These are phyloP conservation scores for Chloroceryle amazona DNA, from an alignment of 2,797 vertebrate genomes.

Conservation along the genomic window DNA sequence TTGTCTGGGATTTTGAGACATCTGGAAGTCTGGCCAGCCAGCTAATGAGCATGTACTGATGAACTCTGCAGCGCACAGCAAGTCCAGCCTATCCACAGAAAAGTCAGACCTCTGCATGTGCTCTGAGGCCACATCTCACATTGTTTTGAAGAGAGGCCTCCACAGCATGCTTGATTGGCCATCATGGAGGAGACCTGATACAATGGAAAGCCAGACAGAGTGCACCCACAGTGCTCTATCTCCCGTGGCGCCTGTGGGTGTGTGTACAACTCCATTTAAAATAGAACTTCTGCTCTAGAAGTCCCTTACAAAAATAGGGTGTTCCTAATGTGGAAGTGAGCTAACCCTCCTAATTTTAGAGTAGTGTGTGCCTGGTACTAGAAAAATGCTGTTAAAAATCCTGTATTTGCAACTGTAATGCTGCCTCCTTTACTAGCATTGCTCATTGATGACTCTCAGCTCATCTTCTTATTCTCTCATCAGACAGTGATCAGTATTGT, in stretches of 20 bases:
- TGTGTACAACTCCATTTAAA: neutral
- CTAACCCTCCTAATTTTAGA: constrained; percentile 31
- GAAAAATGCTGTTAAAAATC: neutral
- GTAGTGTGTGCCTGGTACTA: neutral
- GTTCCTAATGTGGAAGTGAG: neutral
- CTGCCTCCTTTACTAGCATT: neutral
- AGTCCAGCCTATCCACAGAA: neutral
- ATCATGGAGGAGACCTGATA: fast-evolving
- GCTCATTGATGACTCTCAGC: neutral
- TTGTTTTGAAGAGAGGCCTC: neutral
- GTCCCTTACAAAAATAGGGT: neutral
- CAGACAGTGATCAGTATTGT: neutral
- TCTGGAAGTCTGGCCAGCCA: constrained; percentile 67
- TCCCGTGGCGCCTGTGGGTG: neutral
- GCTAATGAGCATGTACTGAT: constrained; percentile 57
- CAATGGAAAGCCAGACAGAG: neutral
- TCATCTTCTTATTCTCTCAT: neutral
- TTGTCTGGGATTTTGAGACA: constrained; percentile 72
- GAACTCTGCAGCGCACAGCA: neutral
- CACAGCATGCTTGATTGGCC: neutral
- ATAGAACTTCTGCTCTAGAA: constrained; percentile 20
- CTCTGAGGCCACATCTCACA: neutral
- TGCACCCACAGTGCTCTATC: neutral
- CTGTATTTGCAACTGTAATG: neutral
- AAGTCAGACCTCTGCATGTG: neutral